A percentile compares a stretch with the other conserved stretches of the same genome.
phyloP scores from a whole-genome alignment of 1,140 invertebrate species.

The Cydia splendana region DNA sequence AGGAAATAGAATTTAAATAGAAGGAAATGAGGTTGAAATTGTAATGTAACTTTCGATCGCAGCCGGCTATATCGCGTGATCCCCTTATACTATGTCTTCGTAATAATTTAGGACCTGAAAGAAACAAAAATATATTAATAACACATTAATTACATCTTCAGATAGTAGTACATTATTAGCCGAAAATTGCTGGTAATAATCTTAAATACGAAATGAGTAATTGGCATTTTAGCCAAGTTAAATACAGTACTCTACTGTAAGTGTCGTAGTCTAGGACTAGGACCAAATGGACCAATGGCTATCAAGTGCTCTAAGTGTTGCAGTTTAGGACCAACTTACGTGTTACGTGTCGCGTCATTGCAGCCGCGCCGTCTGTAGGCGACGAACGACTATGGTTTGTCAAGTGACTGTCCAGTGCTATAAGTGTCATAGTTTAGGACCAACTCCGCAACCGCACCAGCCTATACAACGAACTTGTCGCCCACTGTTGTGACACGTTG shows the following conservation, averaged over 20 bases:
- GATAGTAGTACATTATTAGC: no score
- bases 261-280: no score
- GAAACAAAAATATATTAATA: not conserved
- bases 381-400: conserved; percentile 56
- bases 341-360: conserved; percentile 44
- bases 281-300: no score
- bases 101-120: conserved; percentile 22
- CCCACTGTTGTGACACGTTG: no score
- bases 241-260: no score
- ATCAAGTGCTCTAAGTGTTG: no score
- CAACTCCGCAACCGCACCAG: conserved; percentile 23
- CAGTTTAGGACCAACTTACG: conserved; percentile 37
- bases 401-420: no score
- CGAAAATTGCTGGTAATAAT: no score
- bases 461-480: no score
- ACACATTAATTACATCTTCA: not conserved
- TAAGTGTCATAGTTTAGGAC: not conserved
- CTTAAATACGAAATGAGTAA: no score
- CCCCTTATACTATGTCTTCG: conserved; percentile 19
- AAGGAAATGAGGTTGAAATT: not conserved
- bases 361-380: conserved; percentile 46
- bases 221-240: no score
- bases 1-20: no score
- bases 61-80: not conserved
- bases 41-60: conserved; percentile 7